Conservation (phyloP, 2,888 invertebrate species). For the Xiphydria camelus region DNA sequence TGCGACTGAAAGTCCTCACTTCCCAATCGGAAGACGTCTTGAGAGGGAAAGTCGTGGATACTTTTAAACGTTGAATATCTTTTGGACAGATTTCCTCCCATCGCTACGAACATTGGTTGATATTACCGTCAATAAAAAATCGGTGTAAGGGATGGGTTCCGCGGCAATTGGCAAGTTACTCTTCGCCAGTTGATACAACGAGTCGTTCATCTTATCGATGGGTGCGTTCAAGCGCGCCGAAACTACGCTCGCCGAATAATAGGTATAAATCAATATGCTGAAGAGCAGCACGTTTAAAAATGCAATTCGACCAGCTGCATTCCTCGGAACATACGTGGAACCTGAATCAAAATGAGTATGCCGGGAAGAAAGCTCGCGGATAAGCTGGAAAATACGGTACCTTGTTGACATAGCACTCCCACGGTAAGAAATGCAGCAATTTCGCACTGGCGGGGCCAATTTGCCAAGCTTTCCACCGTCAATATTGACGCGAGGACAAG, state of each 20-base stretch:
- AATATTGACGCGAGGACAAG: constrained; percentile 1
- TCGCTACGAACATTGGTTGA: not conserved
- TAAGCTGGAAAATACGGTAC: constrained; percentile 2
- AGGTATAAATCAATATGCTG: constrained; percentile 45
- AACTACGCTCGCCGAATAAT: constrained; percentile 47
- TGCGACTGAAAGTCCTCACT: constrained; percentile 36
- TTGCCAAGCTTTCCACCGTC: not conserved
- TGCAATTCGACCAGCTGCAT: constrained; percentile 38
- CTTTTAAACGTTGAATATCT: not conserved
- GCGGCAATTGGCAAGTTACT: constrained; percentile 38
- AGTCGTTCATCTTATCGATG: constrained; percentile 48
- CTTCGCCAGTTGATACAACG: constrained; percentile 37
- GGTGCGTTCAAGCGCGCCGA: constrained; percentile 46
- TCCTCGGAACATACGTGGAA: constrained; percentile 35
- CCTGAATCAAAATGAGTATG: constrained; percentile 32
- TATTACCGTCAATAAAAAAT: constrained; percentile 35
- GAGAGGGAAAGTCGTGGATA: not conserved
- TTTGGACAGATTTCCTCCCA: not conserved
- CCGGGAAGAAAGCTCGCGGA: not conserved
- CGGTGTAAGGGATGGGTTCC: constrained; percentile 39
- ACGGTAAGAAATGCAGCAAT: not conserved
- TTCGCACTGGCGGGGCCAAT: constrained; percentile 1
- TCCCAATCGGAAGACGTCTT: constrained; percentile 33
- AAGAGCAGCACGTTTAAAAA: constrained; percentile 39
- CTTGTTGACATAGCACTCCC: constrained; percentile 13